phyloP scores from a whole-genome alignment of 2,888 invertebrate genomes.

The Acanthosepion pharaonis region DNA sequence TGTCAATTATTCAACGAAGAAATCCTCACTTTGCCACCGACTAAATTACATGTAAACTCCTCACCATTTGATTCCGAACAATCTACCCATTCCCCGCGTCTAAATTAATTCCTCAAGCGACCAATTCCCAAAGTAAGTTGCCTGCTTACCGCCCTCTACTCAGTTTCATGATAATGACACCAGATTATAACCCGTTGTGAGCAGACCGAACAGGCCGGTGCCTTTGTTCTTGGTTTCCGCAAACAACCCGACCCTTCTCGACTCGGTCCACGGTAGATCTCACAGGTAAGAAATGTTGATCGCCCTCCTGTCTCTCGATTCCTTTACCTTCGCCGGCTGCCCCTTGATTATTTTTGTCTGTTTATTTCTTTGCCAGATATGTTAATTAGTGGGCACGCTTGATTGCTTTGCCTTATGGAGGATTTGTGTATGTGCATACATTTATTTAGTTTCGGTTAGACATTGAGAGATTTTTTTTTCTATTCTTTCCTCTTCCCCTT shows the following conservation, averaged over 20 bases:
- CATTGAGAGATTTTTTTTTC: not conserved
- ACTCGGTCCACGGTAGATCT: not conserved
- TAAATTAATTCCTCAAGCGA: not conserved
- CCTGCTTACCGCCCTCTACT: not conserved
- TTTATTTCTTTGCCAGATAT: not conserved
- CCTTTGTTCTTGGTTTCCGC: not conserved
- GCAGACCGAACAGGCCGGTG: not conserved
- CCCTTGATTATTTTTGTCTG: not conserved
- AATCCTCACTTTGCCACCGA: not conserved
- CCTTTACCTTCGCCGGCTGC: not conserved
- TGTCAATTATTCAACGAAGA: not conserved
- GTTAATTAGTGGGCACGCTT: conserved; percentile 13
- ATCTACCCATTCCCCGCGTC: not conserved
- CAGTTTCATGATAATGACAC: not conserved
- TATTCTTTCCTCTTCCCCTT: not conserved
- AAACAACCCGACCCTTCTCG: not conserved
- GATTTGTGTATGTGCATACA: not conserved
- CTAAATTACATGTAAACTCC: not conserved
- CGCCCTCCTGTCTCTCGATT: not conserved
- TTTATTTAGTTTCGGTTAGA: not conserved
- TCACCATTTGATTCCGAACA: not conserved
- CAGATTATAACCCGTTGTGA: not conserved
- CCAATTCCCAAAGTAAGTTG: not conserved
- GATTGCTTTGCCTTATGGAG: not conserved
- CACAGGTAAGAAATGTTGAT: not conserved